A percentile compares a stretch with the other conserved stretches of the same genome.
Evolutionary conservation across 1,140 invertebrate species (phyloP).

Genomic region (Penaeus chinensis): DNA sequence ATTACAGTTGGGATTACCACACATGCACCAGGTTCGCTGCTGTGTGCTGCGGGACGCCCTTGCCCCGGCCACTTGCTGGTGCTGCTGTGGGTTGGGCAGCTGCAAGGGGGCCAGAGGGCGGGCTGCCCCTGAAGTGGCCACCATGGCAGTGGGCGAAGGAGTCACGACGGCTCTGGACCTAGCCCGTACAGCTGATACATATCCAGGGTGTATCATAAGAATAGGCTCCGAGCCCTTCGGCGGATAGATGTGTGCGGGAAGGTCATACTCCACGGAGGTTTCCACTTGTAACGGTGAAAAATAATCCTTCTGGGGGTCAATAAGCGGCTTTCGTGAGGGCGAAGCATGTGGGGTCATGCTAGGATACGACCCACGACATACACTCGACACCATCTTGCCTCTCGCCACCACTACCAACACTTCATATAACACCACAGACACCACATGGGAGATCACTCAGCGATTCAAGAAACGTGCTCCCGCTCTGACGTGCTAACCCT

Average conservation of each 20-base stretch:
- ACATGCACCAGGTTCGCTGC: constrained; percentile 42
- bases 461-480: constrained; percentile 50
- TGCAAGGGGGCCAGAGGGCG: constrained; percentile 50
- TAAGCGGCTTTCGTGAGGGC: constrained; percentile 41
- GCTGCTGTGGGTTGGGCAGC: constrained; percentile 43
- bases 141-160: constrained; percentile 50
- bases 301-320: constrained; percentile 63
- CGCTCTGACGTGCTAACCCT: constrained; percentile 53
- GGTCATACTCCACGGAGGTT: constrained; percentile 64
- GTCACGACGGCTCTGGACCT: constrained; percentile 53
- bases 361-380: constrained; percentile 51
- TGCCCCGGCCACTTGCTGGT: constrained; percentile 30
- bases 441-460: constrained; percentile 60
- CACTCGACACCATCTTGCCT: constrained; percentile 61
- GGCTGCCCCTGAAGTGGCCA: constrained; percentile 56
- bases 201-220: constrained; percentile 63
- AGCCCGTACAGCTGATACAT: constrained; percentile 53
- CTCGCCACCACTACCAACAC: constrained; percentile 49
- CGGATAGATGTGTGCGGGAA: constrained; percentile 63
- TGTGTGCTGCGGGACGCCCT: constrained; percentile 27
- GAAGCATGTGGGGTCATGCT: constrained; percentile 56
- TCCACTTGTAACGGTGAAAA: constrained; percentile 60
- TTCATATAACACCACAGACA: constrained; percentile 52
- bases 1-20: constrained; percentile 55
- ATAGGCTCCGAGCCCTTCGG: constrained; percentile 62